Evolutionary conservation across 2,113 vertebrate genomes (phyloP).

Genomic region (Tragelaphus scriptus): DNA sequence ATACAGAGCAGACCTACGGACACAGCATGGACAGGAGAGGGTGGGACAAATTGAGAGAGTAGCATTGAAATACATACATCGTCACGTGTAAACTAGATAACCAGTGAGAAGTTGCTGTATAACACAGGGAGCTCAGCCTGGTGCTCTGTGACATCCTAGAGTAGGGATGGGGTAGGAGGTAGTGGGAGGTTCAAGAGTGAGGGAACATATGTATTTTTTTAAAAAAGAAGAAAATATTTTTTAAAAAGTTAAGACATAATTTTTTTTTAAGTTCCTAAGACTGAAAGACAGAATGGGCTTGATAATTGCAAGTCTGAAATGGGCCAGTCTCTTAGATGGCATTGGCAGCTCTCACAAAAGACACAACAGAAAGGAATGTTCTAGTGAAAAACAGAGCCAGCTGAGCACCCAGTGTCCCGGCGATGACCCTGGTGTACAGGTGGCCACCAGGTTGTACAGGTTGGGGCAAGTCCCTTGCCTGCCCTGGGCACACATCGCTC

Average conservation of each 20-base stretch:
- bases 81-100: neutral
- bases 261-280: neutral
- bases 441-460: too few relatives aligned
- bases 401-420: rapidly evolving
- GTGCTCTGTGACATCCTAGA: neutral
- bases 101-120: neutral
- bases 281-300: neutral
- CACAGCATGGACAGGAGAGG: neutral
- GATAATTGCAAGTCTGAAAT: neutral
- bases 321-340: neutral
- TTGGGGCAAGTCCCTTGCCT: neutral
- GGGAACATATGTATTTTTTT: too few relatives aligned
- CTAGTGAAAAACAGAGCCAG: neutral
- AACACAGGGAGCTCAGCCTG: neutral
- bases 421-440: rapidly evolving
- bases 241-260: too few relatives aligned
- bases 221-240: neutral
- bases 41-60: neutral
- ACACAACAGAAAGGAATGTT: neutral
- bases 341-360: neutral
- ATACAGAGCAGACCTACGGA: neutral
- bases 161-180: neutral
- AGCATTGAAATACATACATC: neutral
- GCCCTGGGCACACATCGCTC: too few relatives aligned
- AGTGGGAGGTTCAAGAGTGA: neutral